Base-by-base conservation (phyloP, 2,797 vertebrate genomes). In the Bradypus variegatus region DNA sequence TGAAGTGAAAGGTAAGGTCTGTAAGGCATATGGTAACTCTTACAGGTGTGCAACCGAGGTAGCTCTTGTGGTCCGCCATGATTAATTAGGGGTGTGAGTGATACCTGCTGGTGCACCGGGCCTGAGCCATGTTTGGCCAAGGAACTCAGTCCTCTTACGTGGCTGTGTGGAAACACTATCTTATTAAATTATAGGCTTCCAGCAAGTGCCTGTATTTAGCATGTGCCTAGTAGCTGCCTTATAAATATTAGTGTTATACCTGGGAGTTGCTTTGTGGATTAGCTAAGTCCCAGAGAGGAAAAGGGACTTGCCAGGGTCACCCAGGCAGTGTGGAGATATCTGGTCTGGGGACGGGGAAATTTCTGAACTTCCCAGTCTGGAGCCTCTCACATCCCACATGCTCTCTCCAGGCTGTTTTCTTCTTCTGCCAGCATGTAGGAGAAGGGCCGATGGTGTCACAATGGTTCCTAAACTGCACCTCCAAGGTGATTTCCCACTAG, bases 361-460 rank as follows among this genome's bases (percentile, higher is more conserved):
- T 75, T 38, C 50, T 55, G 23, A 85, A 64, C 76, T 53, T 55
- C 36, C 0, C 0, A 1, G 33, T 27, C 36, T 58, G 45, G 64
- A 64, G 29, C 8, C 1, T 53, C 73, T 29, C 29, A 0, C 9
- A 23, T 29, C 81, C 50, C 25, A 0, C 8, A 3, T 38, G n/a
- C 3, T 72, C 73, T 38, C 48, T 75, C 41, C 41, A 69, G 67
- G 31, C 69, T 41, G 36, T 23, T 55, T 38, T 33, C 58, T 50
- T 76, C 41, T 31, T 38, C 0, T 69, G 58, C 45, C 82, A 23
- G 45, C 9, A 31, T 41, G 3, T 10, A 5, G 72, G 33, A 80
- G 64, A 48, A 64, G 27, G 31, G 48, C 8, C 16, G 10, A 0
- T 8, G 33, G 8, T 41, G 9, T 45, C 70, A 18, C 13, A 3